Percentiles rank a stretch among this genome's conserved stretches.
phyloP scores from a whole-genome alignment of 2,888 invertebrate species.

The Ligdia adustata region DNA sequence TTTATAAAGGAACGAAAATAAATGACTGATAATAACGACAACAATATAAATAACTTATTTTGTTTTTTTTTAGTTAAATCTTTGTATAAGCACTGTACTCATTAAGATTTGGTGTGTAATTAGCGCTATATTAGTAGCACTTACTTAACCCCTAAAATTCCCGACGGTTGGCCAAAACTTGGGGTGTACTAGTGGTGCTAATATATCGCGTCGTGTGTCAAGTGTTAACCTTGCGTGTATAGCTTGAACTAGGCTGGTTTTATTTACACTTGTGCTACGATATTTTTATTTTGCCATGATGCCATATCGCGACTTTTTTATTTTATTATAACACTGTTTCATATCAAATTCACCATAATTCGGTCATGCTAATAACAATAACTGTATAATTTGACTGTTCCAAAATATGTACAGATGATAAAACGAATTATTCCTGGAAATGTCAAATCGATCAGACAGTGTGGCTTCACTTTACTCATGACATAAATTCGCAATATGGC shows the following conservation, averaged over 20 bases:
- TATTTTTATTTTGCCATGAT: constrained; percentile 53
- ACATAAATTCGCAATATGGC: constrained; percentile 40
- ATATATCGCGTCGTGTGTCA: constrained; percentile 46
- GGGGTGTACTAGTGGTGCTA: constrained; percentile 27
- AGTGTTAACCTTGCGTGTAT: constrained; percentile 62
- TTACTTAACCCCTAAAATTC: background rate
- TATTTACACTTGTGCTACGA: constrained; percentile 47
- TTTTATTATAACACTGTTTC: no score
- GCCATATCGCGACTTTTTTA: constrained; percentile 45
- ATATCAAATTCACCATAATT: no score
- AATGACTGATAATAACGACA: background rate
- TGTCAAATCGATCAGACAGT: no score
- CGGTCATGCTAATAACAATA: no score
- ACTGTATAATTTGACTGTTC: no score
- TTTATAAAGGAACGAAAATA: no score
- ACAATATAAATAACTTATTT: background rate
- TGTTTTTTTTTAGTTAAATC: background rate
- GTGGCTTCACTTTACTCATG: no score
- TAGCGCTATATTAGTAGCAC: constrained; percentile 10
- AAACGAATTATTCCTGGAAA: no score
- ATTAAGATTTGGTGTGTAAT: constrained; percentile 16
- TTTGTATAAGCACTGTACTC: constrained; percentile 18
- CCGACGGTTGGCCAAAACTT: background rate
- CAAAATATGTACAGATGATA: no score
- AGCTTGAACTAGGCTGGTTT: constrained; percentile 55